Base-by-base conservation (phyloP, 2,113 vertebrate species). In the Tragulus kanchil region DNA sequence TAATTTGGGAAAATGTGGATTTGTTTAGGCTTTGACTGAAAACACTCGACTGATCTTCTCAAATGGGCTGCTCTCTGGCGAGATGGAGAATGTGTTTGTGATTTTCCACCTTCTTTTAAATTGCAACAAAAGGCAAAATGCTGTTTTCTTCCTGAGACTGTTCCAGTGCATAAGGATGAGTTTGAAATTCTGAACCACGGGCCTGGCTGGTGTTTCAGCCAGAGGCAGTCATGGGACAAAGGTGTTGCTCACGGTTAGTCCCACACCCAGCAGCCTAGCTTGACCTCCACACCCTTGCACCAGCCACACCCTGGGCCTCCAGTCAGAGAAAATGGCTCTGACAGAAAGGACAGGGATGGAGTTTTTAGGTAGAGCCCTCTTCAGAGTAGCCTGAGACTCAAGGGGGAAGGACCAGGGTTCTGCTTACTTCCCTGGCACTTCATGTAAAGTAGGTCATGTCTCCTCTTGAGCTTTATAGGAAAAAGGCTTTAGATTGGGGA, bases 111-210 rank as follows among this genome's bases (percentile, higher is more conserved):
- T 28, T 54, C 85, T 82, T 90, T 96, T 56, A 93, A 84, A 93
- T 62, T 8, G 67, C 90, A 92, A 59, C 73, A 83, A 95, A 96
- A 93, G 84, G 65, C 28, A 87, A 77, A 95, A 92, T 86, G 73
- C 28, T 52, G 0, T 93, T 92, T 98, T 94, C 59, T 85, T n/a
- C 62, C n/a, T 2, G 89, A 97, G 83, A 56, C n/a, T 0, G 12
- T 85, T 90, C 67, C 25, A 69, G 62, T 4, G 1, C 6, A 2
- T 23, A 42, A 86, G 86, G 86, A 69, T 73, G 50, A 21, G 0
- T 85, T 81, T 28, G 83, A 86, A 83, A 78, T 48, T 6, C 48
- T 1, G 28, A 85, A 85, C 77, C 92, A 71, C 45, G 52, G 0
- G 21, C 61, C 90, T 17, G 56, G 75, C 85, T 54, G 78, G 52